Evolutionary conservation across 2,797 vertebrate genomes (phyloP).

Genomic region (Oreochromis mossambicus): DNA sequence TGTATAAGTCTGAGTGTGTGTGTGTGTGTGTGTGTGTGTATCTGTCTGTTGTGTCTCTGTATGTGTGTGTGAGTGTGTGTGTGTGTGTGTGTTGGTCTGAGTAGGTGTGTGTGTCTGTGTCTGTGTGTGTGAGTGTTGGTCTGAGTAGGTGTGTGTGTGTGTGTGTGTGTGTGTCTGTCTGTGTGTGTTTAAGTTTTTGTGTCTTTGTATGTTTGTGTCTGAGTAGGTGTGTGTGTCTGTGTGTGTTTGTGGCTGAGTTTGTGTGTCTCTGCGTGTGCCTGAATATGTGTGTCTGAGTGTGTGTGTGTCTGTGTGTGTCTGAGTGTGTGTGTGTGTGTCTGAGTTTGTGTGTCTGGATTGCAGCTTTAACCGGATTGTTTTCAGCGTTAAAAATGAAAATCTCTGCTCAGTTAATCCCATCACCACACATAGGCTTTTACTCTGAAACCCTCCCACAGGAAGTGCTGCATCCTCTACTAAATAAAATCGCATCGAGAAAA

Average conservation of each 20-base stretch:
- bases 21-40: no score
- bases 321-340: neutral
- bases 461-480: neutral
- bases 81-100: neutral
- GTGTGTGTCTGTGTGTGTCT: neutral
- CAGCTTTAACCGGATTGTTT: conserved; percentile 23
- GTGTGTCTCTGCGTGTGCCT: accelerated
- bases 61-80: neutral
- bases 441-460: conserved; percentile 11
- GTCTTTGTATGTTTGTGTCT: neutral
- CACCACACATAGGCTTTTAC: conserved; percentile 4
- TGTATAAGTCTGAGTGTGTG: accelerated
- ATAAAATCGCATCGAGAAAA: neutral
- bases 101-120: neutral
- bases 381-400: conserved; percentile 24
- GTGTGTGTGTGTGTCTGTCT: neutral
- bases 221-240: neutral
- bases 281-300: neutral
- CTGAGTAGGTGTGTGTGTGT: no score
- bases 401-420: conserved; percentile 18
- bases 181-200: neutral
- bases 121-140: no score
- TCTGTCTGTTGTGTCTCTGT: no score
- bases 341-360: neutral
- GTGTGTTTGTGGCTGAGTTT: neutral